Percentiles rank a stretch among this genome's conserved stretches.
phyloP scores from a whole-genome alignment of 2,113 vertebrate species.

The Perognathus longimembris region DNA sequence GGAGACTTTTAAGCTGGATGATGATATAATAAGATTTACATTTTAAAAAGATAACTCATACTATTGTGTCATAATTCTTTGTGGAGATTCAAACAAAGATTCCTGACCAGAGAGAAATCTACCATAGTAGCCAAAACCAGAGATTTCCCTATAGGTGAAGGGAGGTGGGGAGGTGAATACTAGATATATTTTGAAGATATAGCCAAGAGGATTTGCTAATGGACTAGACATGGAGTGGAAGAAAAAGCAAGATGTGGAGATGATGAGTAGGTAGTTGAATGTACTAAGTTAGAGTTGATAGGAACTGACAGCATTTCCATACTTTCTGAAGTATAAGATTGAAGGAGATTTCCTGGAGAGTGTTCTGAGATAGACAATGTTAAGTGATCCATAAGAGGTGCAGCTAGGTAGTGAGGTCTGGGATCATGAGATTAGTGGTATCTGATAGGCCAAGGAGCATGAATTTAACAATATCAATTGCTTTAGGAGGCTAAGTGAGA shows the following conservation, averaged over 20 bases:
- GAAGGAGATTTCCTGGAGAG: not conserved
- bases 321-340: not conserved
- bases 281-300: not conserved
- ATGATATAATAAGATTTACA: not conserved
- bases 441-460: not conserved
- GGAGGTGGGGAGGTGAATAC: not conserved
- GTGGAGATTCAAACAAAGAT: not conserved
- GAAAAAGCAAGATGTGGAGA: not conserved
- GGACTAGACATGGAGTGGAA: not conserved
- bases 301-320: not conserved
- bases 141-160: not conserved
- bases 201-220: not conserved
- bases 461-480: not conserved
- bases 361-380: not conserved
- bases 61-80: not conserved
- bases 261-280: not conserved
- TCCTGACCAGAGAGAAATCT: not conserved
- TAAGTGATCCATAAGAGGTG: not conserved
- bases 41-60: slow-evolving; percentile 17
- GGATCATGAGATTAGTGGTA: not conserved
- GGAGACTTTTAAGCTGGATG: not conserved
- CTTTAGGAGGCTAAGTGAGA: not conserved
- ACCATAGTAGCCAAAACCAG: not conserved
- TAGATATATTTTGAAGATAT: not conserved
- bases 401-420: not conserved